Conservation (phyloP, 2,888 invertebrate species). For the Meloe dianella region DNA sequence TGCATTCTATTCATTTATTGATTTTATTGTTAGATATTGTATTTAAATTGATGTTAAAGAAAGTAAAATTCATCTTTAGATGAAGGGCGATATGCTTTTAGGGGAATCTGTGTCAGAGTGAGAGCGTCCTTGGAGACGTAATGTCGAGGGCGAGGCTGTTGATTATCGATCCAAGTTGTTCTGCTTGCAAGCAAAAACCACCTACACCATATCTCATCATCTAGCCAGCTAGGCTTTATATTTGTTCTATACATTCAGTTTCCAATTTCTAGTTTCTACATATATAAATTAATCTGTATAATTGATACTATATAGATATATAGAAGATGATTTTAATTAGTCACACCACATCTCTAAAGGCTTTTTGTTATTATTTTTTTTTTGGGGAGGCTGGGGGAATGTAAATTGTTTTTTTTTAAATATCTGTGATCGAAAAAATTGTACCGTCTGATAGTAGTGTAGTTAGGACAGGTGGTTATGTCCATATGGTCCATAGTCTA, state of each 20-base stretch:
- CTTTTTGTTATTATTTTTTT: neutral
- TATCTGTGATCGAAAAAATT: neutral
- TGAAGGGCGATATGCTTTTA: conserved; percentile 20
- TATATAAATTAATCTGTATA: too few relatives aligned
- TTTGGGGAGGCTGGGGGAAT: too few relatives aligned
- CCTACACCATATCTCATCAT: conserved; percentile 5
- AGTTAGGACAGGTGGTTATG: neutral
- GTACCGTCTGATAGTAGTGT: neutral
- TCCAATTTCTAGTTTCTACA: neutral
- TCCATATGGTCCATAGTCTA: neutral
- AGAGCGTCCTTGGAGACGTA: conserved; percentile 45
- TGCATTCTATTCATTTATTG: neutral
- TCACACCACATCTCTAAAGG: neutral
- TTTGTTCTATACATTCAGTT: neutral
- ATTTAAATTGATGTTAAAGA: neutral
- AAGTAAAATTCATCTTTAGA: conserved; percentile 5
- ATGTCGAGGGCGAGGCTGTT: conserved; percentile 44
- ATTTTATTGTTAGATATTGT: neutral
- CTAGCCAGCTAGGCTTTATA: neutral
- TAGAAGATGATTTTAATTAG: neutral
- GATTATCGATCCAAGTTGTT: conserved; percentile 42
- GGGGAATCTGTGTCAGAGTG: conserved; percentile 43
- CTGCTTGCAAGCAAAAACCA: conserved; percentile 33
- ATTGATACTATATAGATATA: too few relatives aligned
- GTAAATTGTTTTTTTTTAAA: neutral